Percentiles rank a stretch among this genome's conserved stretches.
Conservation (phyloP, 1,140 invertebrate species). For the Aphidius gifuensis region DNA sequence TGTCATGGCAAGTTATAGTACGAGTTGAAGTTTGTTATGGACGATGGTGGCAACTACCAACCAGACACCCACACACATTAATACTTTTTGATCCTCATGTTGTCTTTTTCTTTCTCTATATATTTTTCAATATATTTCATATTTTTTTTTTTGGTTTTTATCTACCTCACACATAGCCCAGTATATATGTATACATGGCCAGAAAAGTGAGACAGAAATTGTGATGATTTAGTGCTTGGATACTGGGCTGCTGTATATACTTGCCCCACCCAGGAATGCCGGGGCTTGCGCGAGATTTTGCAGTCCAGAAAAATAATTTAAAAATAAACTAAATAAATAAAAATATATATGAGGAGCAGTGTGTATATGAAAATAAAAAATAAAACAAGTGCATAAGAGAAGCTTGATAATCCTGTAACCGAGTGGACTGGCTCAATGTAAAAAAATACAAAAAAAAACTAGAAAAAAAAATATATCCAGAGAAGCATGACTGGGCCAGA, state of each 20-base stretch:
- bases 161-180: background rate
- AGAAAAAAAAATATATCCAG: background rate
- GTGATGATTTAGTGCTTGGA: slow-evolving; percentile 27
- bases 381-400: slow-evolving; percentile 10
- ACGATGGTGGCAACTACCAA: slow-evolving; percentile 44
- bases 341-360: background rate
- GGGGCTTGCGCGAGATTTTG: slow-evolving; percentile 50
- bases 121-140: background rate
- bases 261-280: slow-evolving; percentile 54
- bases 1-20: slow-evolving; percentile 47
- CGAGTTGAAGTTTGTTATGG: slow-evolving; percentile 44
- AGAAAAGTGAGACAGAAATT: slow-evolving; percentile 4
- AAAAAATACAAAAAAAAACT: slow-evolving; percentile 11
- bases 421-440: slow-evolving; percentile 9
- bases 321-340: background rate
- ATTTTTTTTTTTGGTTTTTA: background rate
- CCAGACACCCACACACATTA: slow-evolving; percentile 25
- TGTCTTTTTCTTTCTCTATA: background rate
- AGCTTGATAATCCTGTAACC: slow-evolving; percentile 16
- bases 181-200: slow-evolving; percentile 1
- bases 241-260: slow-evolving; percentile 15
- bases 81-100: too few species aligned
- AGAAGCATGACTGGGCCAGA: slow-evolving; percentile 12
- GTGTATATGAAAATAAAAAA: slow-evolving; percentile 8
- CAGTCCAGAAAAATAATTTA: slow-evolving; percentile 25